Conservation (phyloP, 1,140 invertebrate species). For the Zeugodacus cucurbitae region DNA sequence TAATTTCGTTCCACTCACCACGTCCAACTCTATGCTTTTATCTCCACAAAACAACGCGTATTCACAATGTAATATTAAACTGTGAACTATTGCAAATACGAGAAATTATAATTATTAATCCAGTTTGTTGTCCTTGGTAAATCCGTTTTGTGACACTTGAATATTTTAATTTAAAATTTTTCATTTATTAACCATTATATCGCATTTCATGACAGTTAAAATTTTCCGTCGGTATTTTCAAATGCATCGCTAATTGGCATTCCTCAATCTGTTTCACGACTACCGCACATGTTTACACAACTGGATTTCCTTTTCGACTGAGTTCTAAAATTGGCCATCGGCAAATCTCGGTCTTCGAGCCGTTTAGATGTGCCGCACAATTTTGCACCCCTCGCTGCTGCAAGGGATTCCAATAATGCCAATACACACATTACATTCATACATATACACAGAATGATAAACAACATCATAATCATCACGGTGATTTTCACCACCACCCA, state of each 20-base stretch:
- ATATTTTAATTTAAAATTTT: neutral
- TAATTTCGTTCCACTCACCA: no score
- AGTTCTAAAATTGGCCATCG: conserved; percentile 36
- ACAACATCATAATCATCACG: conserved; percentile 24
- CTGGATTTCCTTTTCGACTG: conserved; percentile 13
- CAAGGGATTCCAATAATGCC: conserved; percentile 31
- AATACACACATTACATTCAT: neutral
- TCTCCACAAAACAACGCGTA: no score
- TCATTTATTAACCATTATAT: neutral
- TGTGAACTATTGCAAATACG: no score
- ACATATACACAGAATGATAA: neutral
- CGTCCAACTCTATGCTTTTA: no score
- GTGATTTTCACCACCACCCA: conserved; percentile 15
- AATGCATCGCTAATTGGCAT: neutral
- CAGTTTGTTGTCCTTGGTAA: no score
- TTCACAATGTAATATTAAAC: no score
- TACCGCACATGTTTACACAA: neutral
- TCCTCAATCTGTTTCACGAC: neutral
- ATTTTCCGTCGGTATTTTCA: neutral
- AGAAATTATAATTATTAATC: no score
- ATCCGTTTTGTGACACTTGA: neutral
- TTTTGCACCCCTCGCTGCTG: neutral
- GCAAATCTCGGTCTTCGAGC: neutral
- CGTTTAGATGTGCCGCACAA: neutral
- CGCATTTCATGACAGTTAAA: neutral